Evolutionary conservation across 2,888 invertebrate genomes (phyloP), one percentile per base, ranked within the genome.

Genomic region (Agrotis exclamationis): DNA sequence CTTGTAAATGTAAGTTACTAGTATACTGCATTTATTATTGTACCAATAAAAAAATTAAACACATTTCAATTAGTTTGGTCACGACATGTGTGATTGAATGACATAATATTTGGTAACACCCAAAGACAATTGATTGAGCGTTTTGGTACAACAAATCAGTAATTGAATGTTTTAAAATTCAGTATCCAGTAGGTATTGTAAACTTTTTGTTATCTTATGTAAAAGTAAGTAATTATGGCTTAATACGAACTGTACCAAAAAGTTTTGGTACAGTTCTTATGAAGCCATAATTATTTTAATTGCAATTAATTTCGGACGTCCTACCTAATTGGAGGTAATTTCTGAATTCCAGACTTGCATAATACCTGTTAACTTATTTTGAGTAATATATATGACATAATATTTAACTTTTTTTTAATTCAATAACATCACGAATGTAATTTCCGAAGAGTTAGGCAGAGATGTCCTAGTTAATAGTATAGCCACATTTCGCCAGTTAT

Each of bases 261-360:
- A 13, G 28, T 39, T 33, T 39, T 39, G 39, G 39, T 39, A 54
- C 53, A 44, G 50, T 4, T 53, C 22, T 9, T 53, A 62, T 63
- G 45, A 48, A 33, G n/a, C 20, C n/a, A 63, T 64, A 71, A 79
- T 80, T 68, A 74, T 45, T 63, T 62, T 69, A 71, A 82, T 78
- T 84, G 56, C 11, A 28, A 39, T 65, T 51, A 50, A 63, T 77
- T 76, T 70, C 11, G 44, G 20, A 24, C 58, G 39, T 64, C n/a
- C n/a, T n/a, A 28, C 53, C 44, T 74, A 78, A 80, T 80, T 74
- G 45, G 1, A 47, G 51, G 64, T 74, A 60, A 63, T 83, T 68
- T 64, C 48, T 22, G 51, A n/a, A 44, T 66, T 58, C 28, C 53
- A 67, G 11, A 63, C 59, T 60, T 78, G 56, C 59, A 59, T 58